Evolutionary conservation across 2,113 vertebrate genomes (phyloP), one percentile per base, ranked within the genome.

Genomic region (Marmota flaviventris): DNA sequence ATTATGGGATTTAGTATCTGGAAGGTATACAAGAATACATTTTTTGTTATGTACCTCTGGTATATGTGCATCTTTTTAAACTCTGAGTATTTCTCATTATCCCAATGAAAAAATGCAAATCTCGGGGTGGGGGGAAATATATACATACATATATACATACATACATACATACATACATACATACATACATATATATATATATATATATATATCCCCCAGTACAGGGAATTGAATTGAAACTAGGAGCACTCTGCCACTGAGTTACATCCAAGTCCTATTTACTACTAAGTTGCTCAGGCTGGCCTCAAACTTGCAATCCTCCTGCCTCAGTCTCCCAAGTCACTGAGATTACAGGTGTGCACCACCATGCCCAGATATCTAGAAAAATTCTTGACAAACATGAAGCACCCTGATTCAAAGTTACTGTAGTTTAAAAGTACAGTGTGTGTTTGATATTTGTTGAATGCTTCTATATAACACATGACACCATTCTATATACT

Each of bases 371-470:
- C 61, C 24, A 63, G 24, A 5, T 63, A 63, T 63, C 61, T n/a
- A 84, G 61, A 73, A 73, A 85, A 58, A 81, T 22, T 77, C 34
- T 9, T 39, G 25, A 39, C 20, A 73, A 58, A 20, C 9, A 32
- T 32, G 27, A 84, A 93, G 48, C 34, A 90, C 73, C 32, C 0
- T 3, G 67, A 56, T 13, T 65, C 53, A 8, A 56, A 85, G 25
- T 18, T 17, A 63, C 1, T 39, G 1, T 2, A 5, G 25, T 56
- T 45, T 51, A 63, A 34, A 53, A 53, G 34, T 0, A 0, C 0
- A 22, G 3, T 11, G 17, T 24, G 8, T 48, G 29, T n/a, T 70
- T 13, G 9, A 14, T n/a, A 25, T 45, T 32, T 42, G 16, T 0
- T 16, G 77, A 76, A 24, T 17, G 70, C 24, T 65, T 18, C 83